Evolutionary conservation across 1,140 invertebrate species (phyloP), one percentile per base, ranked within the genome.

Genomic region (Drosophila quadrilineata): DNA sequence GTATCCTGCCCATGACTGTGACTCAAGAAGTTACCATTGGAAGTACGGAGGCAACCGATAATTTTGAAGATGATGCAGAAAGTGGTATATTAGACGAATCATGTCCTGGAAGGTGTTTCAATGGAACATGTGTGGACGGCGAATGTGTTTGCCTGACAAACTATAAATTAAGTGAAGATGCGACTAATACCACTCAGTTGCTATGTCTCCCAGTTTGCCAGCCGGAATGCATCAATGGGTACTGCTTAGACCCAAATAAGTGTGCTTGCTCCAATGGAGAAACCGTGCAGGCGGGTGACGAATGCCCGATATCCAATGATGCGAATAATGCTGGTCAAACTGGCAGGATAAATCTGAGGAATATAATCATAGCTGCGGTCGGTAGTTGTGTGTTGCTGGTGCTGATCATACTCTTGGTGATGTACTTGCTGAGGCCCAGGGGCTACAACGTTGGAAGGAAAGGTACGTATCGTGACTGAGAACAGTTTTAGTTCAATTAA

Each of bases 121-220:
- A 82, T 43, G 77, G 77, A 38, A 77, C 52, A 6, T 82, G 77
- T 17, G 0, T 60, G 0, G 16, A 52, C 3, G 64, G 31, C 0
- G 3, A 49, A 16, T 84, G 77, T n/a, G 48, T 3, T 0, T 84
- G 77, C 22, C n/a, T n/a, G 6, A 0, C 8, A 1, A 38, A 48
- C 28, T 85, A 70, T 24, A 56, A 12, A 12, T 33, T 84, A 24
- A 46, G 45, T 6, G 14, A 14, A 2, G 58, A 75, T 38, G 3
- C 4, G 6, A 9, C 0, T 0, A 54, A 57, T 26, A 0, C 12
- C 6, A 19, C 16, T 0, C 21, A 31, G 4, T 14, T 54, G 4
- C 9, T 64, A 2, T 84, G 77, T 19, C 40, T 77, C 0, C 79
- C 70, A 4, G 49, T 64, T 4, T 82, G 77, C 9, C 57, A 57